Evolutionary conservation across 2,888 invertebrate species (phyloP), one percentile per base, ranked within the genome.

Genomic region (Apamea anceps): DNA sequence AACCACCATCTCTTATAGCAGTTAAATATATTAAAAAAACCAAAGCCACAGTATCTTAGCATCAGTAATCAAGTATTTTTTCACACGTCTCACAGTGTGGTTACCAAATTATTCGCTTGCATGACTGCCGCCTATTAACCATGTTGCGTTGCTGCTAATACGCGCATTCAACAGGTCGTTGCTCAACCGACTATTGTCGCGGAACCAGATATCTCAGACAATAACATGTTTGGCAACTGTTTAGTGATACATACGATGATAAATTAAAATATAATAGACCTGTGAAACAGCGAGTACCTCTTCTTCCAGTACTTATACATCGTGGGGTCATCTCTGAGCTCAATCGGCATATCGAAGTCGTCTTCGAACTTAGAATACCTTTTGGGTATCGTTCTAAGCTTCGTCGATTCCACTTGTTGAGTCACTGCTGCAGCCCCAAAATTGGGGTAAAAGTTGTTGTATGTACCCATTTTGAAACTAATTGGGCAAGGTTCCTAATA

Each of bases 271-370:
- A n/a, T n/a, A n/a, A n/a, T n/a, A n/a, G n/a, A 96, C 96, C 94
- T 94, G 37, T 97, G 97, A 94, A 99, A 99, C 18, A 99, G 96
- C 0, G 99, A 98, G 94, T 99, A 99, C 74, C 99, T 97, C 92
- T 98, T 99, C 54, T 97, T 96, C 99, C 99, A 99, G 95, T 99
- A 99, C 91, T 99, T 98, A 79, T 97, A 94, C 94, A 99, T 96
- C 28, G 96, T 97, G 10, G 97, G 97, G 85, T 98, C 98, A 62
- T 97, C 97, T 51, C 95, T 95, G 57, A 98, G 96, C 90, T 98
- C 98, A 0, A 95, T 92, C 0, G 98, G 98, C 77, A 98, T 72
- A 25, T 93, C 91, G 15, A 88, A 75, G 1, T 89, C 89, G 28
- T 91, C 89, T 7, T 94, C 95, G 0, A 90, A 74, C 73, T 93